Evolutionary conservation across 2,888 invertebrate species (phyloP), one percentile per base, ranked within the genome.

Genomic region (Ectemnius cavifrons): DNA sequence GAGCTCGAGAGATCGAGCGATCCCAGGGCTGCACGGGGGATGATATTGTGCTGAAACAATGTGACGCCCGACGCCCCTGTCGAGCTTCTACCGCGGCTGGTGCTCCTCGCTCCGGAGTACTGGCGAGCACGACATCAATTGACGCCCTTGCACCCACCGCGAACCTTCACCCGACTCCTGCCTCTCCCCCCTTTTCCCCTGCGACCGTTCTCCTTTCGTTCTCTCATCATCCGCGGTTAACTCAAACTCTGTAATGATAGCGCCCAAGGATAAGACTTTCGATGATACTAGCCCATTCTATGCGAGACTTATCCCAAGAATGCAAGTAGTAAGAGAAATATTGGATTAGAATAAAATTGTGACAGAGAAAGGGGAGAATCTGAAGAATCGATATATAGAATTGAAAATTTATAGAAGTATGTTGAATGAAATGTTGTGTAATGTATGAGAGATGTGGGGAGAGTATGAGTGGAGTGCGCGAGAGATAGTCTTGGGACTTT

Each of bases 1-100:
- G 64, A 14, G 52, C 52, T 52, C 37, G 37, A 37, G 73, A 64
- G 75, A 73, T 73, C 77, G 66, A 69, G 70, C 63, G 37, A 37
- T 37, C 37, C 37, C 37, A 58, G 71, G 49, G 69, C 71, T 69
- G 73, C 18, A 3, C 57, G 57, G 71, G 37, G 62, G 73, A 11
- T 82, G 85, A 87, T 85, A 88, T 88, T 88, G 88, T 88, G 80
- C 75, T 85, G 87, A 88, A 88, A 88, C 88, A 88, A 88, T 88
- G 88, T 88, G 86, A 80, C 88, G 86, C 85, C 86, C 85, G 83
- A 86, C 85, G 82, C 84, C 84, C 83, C 81, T 81, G 79, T 80
- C 70, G 37, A 37, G 37, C 37, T 37, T 6, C 37, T 37, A 37
- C 37, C 11, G 37, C 5, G 37, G 78, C 64, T 80, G 83, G 73